A percentile compares a stretch with the other conserved stretches of the same genome.
These are phyloP conservation scores for Caenorhabditis virilis DNA, from an alignment of 2,888 invertebrate species.

Conservation along the genomic window DNA sequence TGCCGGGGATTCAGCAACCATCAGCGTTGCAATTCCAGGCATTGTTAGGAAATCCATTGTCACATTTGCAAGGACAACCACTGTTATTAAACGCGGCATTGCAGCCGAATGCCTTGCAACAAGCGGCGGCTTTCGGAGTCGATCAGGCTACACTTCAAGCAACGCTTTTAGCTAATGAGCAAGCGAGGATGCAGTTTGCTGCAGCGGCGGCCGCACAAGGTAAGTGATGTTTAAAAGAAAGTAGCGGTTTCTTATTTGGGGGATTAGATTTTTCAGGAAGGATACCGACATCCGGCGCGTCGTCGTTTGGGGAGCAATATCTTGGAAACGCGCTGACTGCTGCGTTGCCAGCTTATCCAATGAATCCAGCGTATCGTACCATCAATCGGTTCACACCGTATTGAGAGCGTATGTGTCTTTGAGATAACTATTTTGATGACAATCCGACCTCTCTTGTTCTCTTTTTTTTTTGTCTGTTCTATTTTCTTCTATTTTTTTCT, in stretches of 20 bases:
- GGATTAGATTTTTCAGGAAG: constrained; percentile 21
- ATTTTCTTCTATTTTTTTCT: constrained; percentile 5
- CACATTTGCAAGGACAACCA: constrained; percentile 43
- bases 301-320: constrained; percentile 47
- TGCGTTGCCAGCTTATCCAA: constrained; percentile 41
- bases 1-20: constrained; percentile 35
- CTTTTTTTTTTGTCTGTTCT: background rate
- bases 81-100: constrained; percentile 38
- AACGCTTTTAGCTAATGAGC: constrained; percentile 43
- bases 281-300: constrained; percentile 35
- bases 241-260: too few species aligned
- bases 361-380: constrained; percentile 43
- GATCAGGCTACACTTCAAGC: constrained; percentile 32
- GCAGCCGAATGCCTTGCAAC: constrained; percentile 14
- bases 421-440: background rate
- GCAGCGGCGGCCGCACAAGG: constrained; percentile 44
- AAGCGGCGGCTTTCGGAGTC: constrained; percentile 23
- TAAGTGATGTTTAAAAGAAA: too few species aligned
- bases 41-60: constrained; percentile 23
- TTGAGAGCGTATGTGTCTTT: constrained; percentile 11
- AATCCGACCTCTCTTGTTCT: background rate
- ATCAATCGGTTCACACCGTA: constrained; percentile 57
- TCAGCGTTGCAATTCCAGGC: constrained; percentile 23
- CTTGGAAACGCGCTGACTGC: constrained; percentile 46
- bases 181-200: constrained; percentile 39